Base-by-base conservation (phyloP, 2,888 invertebrate species). In the Venusia cambrica region DNA sequence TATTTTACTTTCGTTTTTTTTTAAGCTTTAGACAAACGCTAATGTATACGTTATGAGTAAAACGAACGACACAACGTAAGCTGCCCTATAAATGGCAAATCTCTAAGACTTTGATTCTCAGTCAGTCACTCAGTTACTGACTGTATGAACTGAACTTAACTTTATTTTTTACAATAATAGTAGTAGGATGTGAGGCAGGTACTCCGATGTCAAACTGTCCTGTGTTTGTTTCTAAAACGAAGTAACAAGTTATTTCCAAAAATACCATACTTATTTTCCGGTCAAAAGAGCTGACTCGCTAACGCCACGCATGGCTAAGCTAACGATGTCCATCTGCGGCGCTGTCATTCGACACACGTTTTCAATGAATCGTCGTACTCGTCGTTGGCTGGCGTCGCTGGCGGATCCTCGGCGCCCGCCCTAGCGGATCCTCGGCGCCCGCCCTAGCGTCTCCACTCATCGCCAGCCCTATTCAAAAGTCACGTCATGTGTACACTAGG, bases 271-370 rank as follows among this genome's bases (percentile, higher is more conserved):
- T 32, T 52, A 48, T 54, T 54, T 57, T 51, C 43, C 42, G 40
- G 46, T 19, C 13, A 22, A 21, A 28, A 22, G 35, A 22, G 33
- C 12, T 16, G 18, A 18, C n/a, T n/a, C n/a, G 15, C 37, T 37
- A 39, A 43, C 42, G 43, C 31, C 33, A 31, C n/a, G n/a, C 40
- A 34, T 39, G 35, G 34, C 41, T 54, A 41, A 50, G 51, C 47
- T 58, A 58, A 46, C 46, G 24, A 27, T 43, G 57, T 52, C 56
- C 56, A 57, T 52, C 45, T 44, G 28, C 45, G 46, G 54, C 57
- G 57, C n/a, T 58, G 50, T 63, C 58, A 77, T 76, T 75, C 76
- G 49, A 52, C 62, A 73, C 83, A 83, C 80, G 83, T 81, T 77
- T 81, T 76, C 78, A 81, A 83, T 81, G 74, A 79, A 78, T 76